Evolutionary conservation across 2,888 invertebrate species (phyloP).

Genomic region (Dicranocentrus wangi): DNA sequence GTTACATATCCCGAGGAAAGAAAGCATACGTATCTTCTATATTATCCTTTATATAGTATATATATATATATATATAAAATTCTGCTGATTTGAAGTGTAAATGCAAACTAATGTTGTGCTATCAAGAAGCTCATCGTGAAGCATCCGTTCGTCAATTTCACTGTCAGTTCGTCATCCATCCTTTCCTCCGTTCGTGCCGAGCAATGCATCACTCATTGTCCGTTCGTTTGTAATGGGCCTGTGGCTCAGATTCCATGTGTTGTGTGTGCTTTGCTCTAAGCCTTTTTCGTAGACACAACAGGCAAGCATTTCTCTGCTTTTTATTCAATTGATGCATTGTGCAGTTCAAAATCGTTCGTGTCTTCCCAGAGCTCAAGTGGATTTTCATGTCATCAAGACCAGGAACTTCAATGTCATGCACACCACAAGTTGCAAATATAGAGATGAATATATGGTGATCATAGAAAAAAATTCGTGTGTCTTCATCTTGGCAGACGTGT

Average conservation of each 20-base stretch:
- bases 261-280: no score
- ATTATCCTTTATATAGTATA: no score
- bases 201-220: not conserved
- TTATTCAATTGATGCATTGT: no score
- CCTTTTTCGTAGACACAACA: no score
- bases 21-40: not conserved
- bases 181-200: constrained; percentile 1
- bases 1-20: constrained; percentile 32
- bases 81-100: not conserved
- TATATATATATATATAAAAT: not conserved
- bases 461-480: not conserved
- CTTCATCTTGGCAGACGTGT: no score
- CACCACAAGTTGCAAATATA: not conserved
- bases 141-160: constrained; percentile 43
- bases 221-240: not conserved
- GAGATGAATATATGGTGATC: not conserved
- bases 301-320: no score
- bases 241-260: no score
- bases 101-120: not conserved
- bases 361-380: constrained; percentile 31
- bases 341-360: no score
- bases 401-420: constrained; percentile 35
- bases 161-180: constrained; percentile 31
- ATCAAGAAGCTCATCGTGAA: constrained; percentile 33
- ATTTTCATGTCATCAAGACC: constrained; percentile 40